Base-by-base conservation (phyloP, 2,888 invertebrate species). In the Mesorhabditis belari region DNA sequence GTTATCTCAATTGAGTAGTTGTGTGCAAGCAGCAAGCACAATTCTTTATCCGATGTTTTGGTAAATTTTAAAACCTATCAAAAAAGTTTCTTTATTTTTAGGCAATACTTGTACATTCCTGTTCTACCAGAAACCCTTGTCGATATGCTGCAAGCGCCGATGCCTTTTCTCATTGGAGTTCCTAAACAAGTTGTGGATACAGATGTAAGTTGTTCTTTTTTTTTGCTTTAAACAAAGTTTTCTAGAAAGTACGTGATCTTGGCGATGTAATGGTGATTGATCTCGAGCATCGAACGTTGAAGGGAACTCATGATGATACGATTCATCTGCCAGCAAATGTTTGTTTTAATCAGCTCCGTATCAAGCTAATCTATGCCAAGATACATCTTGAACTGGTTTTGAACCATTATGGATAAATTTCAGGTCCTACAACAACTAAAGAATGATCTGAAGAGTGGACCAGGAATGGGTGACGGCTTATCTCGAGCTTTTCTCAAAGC, bases 21-120 rank as follows among this genome's bases (percentile, higher is more conserved):
- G 85, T 65, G 81, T 85, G 24, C 92, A 94, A 82, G 94, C 94
- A 17, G 91, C 93, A 21, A 92, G 92, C 81, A 88, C 90, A 65
- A 88, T 96, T 54, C 87, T 98, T 50, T 95, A 93, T 83, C 96
- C 96, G 0, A 94, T 98, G 93, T 89, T 89, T 73, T 96, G 96
- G 96, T 84, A n/a, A 9, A 64, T 70, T 81, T 65, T 26, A 25
- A 29, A 26, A 27, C 52, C 51, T 19, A 27, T 58, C 26, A 52
- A 24, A n/a, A 19, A 3, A 52, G 3, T 12, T 23, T 1, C 2
- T 35, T 21, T 12, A 35, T 29, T 64, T 69, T 44, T 62, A 73
- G 73, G 73, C 73, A 73, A 55, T 70, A 61, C 2, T 60, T 73
- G 1, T 73, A 70, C 57, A 71, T 72, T 25, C 60, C 60, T 5